These are phyloP conservation scores for Todiramphus chloris DNA, from an alignment of 2,113 vertebrate species.

Conservation along the genomic window DNA sequence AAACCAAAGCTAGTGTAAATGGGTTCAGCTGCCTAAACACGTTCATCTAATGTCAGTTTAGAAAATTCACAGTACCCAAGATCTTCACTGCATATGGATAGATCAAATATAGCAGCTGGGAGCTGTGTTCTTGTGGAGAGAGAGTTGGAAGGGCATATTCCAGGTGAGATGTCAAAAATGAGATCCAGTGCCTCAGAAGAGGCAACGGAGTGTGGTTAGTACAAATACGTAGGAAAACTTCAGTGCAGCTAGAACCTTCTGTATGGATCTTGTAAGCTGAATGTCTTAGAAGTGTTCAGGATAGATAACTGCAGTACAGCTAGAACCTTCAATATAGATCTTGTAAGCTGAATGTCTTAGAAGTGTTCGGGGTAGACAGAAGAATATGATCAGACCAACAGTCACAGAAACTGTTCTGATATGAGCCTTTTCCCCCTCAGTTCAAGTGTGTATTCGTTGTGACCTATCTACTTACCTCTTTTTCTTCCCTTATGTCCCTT, in stretches of 20 bases:
- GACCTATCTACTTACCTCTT: background rate
- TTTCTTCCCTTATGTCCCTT: background rate
- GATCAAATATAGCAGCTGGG: background rate
- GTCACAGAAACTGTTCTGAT: background rate
- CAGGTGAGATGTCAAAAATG: background rate
- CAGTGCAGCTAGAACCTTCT: background rate
- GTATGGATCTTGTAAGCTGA: background rate
- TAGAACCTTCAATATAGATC: background rate
- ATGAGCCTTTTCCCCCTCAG: rapidly evolving
- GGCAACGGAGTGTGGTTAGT: background rate
- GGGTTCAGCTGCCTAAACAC: background rate
- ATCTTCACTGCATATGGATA: background rate
- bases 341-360: background rate
- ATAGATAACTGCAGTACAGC: background rate
- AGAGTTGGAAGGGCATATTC: background rate
- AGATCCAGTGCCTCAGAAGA: background rate
- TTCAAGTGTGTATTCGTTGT: background rate
- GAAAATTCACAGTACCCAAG: background rate
- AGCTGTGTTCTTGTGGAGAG: background rate
- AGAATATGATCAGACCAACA: background rate
- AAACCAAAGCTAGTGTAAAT: background rate
- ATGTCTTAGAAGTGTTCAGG: background rate
- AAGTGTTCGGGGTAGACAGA: background rate
- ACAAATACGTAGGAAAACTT: background rate
- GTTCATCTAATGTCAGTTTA: background rate